Percentiles rank a stretch among this genome's conserved stretches.
Conservation (phyloP, 2,113 vertebrate species). For the Mus musculus region DNA sequence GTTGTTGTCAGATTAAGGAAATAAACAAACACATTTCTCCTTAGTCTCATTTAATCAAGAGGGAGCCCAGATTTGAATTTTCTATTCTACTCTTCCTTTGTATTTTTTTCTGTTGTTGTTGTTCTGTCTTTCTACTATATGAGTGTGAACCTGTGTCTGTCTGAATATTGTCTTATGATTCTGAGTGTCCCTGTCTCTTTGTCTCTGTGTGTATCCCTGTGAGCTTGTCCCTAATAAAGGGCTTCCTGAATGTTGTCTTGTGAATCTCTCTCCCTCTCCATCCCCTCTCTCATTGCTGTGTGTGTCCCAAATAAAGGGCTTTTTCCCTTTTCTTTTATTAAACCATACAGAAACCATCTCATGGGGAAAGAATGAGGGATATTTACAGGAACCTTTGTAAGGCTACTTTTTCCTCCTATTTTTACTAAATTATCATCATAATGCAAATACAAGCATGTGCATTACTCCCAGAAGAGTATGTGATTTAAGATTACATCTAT, state of each 20-base stretch:
- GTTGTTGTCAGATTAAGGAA: not conserved
- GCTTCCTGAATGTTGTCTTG: not conserved
- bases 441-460: too few species aligned
- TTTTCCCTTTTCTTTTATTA: not conserved
- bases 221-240: not conserved
- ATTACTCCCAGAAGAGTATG: not conserved
- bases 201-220: not conserved
- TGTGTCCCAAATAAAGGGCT: not conserved
- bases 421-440: not conserved
- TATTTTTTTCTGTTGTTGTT: not conserved
- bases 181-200: not conserved
- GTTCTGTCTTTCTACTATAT: not conserved
- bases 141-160: not conserved
- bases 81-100: not conserved
- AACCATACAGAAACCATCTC: not conserved
- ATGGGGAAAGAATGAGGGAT: not conserved
- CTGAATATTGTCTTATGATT: not conserved
- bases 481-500: not conserved
- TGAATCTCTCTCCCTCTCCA: not conserved
- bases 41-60: not conserved
- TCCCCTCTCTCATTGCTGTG: not conserved
- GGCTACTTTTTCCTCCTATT: not conserved
- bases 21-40: not conserved
- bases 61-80: not conserved
- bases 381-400: not conserved